Base-by-base conservation (phyloP, 2,797 vertebrate genomes). In the Peromyscus aztecus region DNA sequence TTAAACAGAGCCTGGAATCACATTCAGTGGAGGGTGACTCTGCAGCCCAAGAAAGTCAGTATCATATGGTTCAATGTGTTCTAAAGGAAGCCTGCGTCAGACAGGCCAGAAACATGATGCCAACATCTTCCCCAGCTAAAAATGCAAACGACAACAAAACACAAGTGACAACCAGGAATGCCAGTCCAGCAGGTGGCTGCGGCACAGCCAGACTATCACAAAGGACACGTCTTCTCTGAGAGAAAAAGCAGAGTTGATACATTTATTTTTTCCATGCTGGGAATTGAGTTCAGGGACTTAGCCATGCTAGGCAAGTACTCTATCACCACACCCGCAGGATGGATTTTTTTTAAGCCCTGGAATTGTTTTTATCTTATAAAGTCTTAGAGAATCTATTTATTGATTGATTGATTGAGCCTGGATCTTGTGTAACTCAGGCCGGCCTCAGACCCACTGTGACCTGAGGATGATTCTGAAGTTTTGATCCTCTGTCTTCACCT, bases 311-410 rank as follows among this genome's bases (percentile, higher is more conserved):
- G 61, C 27, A 46, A 65, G 40, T 17, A 29, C 29, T 46, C 40
- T 46, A 84, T 29, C 40, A 46, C 29, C 63, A 65, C 8, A 43
- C 31, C 29, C 24, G 40, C 27, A 46, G 82, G 37, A 63, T 46
- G 24, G 40, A 46, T 40, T 40, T 52, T 40, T 76, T 75, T n/a
- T 43, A 17, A 73, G 69, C 31, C n/a, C 17, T 89, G 87, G 24
- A 94, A 92, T 46, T 67, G 17, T 87, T 94, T 88, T 6, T n/a
- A 78, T 78, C 24, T 61, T 37, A 95, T 19, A 17, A 86, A 86
- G 69, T 31, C 31, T 55, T 78, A 52, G 46, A 78, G 76, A 34
- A 23, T 81, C 23, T 57, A 2, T 23, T 6, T 12, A 12, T 49
- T 12, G 11, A 49, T 49, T 49, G 34, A 37, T 73, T 37, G 57